phyloP scores from a whole-genome alignment of 2,888 invertebrate species.

The Acrobasis consociella region DNA sequence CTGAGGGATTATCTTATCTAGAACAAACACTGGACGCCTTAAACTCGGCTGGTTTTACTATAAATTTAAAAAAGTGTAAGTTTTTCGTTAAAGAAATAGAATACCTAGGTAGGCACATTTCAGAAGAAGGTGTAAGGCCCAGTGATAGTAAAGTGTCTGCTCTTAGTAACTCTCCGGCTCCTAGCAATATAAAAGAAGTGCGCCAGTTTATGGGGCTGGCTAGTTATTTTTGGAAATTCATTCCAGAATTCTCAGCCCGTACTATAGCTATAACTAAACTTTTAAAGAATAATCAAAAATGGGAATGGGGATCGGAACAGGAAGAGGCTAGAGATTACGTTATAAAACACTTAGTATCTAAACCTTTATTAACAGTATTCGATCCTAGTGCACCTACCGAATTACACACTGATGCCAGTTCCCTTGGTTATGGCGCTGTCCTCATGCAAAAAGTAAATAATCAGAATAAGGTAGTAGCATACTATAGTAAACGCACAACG shows the following conservation, averaged over 20 bases:
- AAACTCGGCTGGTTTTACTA: constrained; percentile 27
- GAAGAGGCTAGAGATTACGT: constrained; percentile 34
- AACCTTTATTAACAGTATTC: constrained; percentile 37
- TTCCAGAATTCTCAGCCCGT: constrained; percentile 36
- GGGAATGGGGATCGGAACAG: constrained; percentile 40
- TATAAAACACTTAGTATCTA: constrained; percentile 31
- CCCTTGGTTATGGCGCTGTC: constrained; percentile 43
- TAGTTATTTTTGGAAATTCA: constrained; percentile 40
- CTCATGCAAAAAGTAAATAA: constrained; percentile 40
- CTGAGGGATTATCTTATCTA: constrained; percentile 25
- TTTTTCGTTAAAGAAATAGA: constrained; percentile 33
- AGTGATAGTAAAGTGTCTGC: constrained; percentile 33
- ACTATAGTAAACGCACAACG: constrained; percentile 43
- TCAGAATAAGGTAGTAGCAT: constrained; percentile 40
- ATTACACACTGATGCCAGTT: constrained; percentile 38
- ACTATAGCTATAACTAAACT: constrained; percentile 38
- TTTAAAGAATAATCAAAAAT: constrained; percentile 36
- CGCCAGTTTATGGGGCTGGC: constrained; percentile 36
- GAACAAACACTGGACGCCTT: constrained; percentile 27
- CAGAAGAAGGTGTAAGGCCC: constrained; percentile 34
- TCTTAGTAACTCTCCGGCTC: constrained; percentile 29
- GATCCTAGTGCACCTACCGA: constrained; percentile 33
- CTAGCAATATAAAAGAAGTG: constrained; percentile 32
- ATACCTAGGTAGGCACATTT: constrained; percentile 35
- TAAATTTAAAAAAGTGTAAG: constrained; percentile 33